Conservation (phyloP, 2,113 vertebrate genomes). For the Empidonax traillii region DNA sequence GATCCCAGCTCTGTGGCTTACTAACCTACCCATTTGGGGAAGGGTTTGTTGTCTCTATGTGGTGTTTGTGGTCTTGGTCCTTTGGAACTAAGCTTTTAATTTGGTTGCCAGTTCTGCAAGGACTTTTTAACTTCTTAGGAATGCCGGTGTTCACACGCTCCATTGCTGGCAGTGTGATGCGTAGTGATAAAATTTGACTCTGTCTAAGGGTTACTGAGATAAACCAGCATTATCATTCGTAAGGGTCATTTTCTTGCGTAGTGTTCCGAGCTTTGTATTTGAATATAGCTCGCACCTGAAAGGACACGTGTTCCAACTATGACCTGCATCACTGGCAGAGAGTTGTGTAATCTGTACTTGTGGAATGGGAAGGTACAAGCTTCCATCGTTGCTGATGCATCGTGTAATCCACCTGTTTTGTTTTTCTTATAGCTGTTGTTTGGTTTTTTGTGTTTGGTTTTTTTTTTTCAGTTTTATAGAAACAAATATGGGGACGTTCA, state of each 20-base stretch:
- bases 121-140: constrained; percentile 39
- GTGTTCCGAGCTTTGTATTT: constrained; percentile 47
- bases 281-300: constrained; percentile 17
- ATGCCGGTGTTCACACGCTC: constrained; percentile 39
- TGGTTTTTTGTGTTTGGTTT: background rate
- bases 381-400: constrained; percentile 54
- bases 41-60: constrained; percentile 30
- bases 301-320: constrained; percentile 62
- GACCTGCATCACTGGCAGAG: constrained; percentile 65
- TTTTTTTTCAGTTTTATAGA: constrained; percentile 5
- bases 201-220: constrained; percentile 68
- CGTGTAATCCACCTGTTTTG: background rate
- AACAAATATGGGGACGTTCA: background rate
- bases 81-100: constrained; percentile 64
- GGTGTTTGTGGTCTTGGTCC: constrained; percentile 52
- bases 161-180: constrained; percentile 45
- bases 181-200: constrained; percentile 70
- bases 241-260: constrained; percentile 23
- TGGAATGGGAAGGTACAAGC: constrained; percentile 48
- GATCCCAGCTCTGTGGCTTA: constrained; percentile 61
- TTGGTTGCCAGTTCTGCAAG: constrained; percentile 56
- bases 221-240: constrained; percentile 51
- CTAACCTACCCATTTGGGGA: constrained; percentile 33
- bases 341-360: constrained; percentile 33
- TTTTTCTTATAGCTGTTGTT: constrained; percentile 31